Evolutionary conservation across 1,140 invertebrate species (phyloP).

Genomic region (Aphaenogaster ashmeadi): DNA sequence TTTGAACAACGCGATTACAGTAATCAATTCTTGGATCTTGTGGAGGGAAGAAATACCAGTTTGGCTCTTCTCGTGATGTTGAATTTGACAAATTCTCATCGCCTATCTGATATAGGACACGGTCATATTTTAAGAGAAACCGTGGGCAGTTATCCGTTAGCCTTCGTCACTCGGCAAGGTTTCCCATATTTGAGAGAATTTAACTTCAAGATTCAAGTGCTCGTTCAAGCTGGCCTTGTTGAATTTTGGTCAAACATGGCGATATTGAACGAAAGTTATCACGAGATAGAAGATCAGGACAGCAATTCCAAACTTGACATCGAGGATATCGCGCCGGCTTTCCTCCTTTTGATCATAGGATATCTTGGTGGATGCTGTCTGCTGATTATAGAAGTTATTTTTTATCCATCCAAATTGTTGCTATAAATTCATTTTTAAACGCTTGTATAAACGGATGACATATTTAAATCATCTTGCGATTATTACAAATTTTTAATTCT

Average conservation of each 20-base stretch:
- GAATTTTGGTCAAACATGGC: constrained; percentile 59
- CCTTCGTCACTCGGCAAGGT: constrained; percentile 78
- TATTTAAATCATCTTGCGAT: not conserved
- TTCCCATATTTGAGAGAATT: constrained; percentile 77
- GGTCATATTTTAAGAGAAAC: constrained; percentile 77
- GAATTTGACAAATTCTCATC: constrained; percentile 74
- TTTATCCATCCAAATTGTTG: constrained; percentile 38
- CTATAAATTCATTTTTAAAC: not conserved
- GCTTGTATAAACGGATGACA: not conserved
- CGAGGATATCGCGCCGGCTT: constrained; percentile 77
- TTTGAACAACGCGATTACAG: constrained; percentile 73
- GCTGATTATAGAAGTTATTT: constrained; percentile 55
- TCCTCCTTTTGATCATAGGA: constrained; percentile 79
- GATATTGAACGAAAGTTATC: not conserved
- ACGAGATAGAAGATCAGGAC: constrained; percentile 1
- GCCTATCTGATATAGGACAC: constrained; percentile 50
- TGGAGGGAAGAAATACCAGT: constrained; percentile 67
- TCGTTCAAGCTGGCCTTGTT: constrained; percentile 77
- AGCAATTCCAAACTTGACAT: constrained; percentile 66
- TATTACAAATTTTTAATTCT: not conserved
- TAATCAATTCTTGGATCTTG: constrained; percentile 62
- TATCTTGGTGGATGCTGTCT: constrained; percentile 50
- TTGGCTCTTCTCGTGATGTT: constrained; percentile 78
- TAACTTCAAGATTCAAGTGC: constrained; percentile 69
- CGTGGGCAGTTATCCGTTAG: constrained; percentile 79